Conservation (phyloP, 2,888 invertebrate species). For the Caenorhabditis imperialis region DNA sequence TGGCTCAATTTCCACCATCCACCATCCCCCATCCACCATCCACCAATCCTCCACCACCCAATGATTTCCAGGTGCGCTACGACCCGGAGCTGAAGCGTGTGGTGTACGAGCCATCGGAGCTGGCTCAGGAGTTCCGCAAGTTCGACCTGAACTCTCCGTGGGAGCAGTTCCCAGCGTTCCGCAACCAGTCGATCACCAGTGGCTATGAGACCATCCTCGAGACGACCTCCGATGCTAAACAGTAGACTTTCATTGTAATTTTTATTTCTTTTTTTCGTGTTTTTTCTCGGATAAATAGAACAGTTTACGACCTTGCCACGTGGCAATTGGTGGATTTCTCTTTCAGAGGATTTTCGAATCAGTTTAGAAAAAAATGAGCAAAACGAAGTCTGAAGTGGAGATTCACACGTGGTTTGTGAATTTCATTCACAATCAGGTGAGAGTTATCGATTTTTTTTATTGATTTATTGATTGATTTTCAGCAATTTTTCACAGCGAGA, state of each 20-base stretch:
- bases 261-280: neutral
- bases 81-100: constrained; percentile 97
- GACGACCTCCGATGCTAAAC: constrained; percentile 16
- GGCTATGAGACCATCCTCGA: constrained; percentile 63
- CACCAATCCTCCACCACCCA: neutral
- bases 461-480: too few species aligned
- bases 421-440: constrained; percentile 31
- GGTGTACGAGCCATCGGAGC: constrained; percentile 94
- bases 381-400: constrained; percentile 45
- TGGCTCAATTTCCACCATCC: too few species aligned
- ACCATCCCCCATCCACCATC: neutral
- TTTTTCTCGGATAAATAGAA: neutral
- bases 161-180: constrained; percentile 91
- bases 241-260: constrained; percentile 7
- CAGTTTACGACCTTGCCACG: neutral
- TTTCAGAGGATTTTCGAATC: too few species aligned
- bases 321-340: too few species aligned
- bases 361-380: constrained; percentile 30
- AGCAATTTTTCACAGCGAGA: constrained; percentile 42
- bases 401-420: constrained; percentile 32
- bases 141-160: constrained; percentile 97
- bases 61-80: constrained; percentile 86
- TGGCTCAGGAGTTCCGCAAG: constrained; percentile 96
- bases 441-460: too few species aligned
- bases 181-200: constrained; percentile 68